Evolutionary conservation across 2,797 vertebrate genomes (phyloP).

Genomic region (Lithobates pipiens): DNA sequence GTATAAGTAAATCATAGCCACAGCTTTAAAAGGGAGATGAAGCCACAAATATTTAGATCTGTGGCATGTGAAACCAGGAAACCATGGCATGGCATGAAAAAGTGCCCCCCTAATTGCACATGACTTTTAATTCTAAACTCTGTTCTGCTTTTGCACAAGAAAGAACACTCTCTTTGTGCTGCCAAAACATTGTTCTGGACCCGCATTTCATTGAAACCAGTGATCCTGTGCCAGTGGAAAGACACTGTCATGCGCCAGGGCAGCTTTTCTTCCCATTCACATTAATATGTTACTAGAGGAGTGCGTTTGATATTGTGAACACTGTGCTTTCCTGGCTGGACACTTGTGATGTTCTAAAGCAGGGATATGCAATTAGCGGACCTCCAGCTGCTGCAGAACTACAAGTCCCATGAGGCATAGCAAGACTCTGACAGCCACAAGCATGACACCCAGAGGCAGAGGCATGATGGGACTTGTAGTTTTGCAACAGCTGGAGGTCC

Average conservation of each 20-base stretch:
- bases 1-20: neutral
- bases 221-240: neutral
- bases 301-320: neutral
- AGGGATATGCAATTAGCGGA: no score
- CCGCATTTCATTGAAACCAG: neutral
- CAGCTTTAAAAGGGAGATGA: neutral
- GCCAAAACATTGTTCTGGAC: neutral
- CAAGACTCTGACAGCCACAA: no score
- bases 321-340: neutral
- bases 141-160: slow-evolving; percentile 5
- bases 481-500: no score
- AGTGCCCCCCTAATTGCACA: neutral
- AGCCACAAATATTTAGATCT: neutral
- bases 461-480: no score
- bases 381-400: no score
- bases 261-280: neutral
- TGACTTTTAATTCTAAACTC: neutral
- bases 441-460: no score
- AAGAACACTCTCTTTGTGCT: neutral
- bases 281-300: neutral
- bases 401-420: no score
- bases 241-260: neutral
- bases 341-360: neutral
- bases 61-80: neutral
- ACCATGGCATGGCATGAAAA: neutral